Conservation (phyloP, 2,888 invertebrate species). For the Stenolophus ochropezus region DNA sequence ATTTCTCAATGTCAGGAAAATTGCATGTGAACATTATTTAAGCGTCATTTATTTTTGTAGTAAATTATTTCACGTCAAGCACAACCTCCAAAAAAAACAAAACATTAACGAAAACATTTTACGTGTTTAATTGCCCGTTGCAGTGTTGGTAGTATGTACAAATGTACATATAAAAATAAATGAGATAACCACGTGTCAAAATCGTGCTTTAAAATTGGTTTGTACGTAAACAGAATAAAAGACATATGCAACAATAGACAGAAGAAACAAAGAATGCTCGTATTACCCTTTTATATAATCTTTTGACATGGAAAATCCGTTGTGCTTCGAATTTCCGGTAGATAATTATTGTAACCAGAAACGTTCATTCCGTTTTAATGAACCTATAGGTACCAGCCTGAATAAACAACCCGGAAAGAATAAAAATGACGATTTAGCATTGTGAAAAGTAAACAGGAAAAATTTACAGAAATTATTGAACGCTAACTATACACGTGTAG, state of each 20-base stretch:
- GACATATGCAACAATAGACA: constrained; percentile 9
- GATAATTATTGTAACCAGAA: constrained; percentile 27
- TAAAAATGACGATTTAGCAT: background rate
- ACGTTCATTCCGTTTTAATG: constrained; percentile 16
- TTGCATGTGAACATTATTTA: background rate
- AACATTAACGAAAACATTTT: too few species aligned
- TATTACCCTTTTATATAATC: constrained; percentile 29
- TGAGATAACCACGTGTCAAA: constrained; percentile 47
- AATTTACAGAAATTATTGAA: too few species aligned
- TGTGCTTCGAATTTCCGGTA: constrained; percentile 27
- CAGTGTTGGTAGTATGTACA: constrained; percentile 22
- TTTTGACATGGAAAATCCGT: constrained; percentile 30
- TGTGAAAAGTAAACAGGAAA: background rate
- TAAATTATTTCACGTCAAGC: too few species aligned
- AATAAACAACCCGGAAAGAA: background rate
- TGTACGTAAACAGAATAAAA: background rate
- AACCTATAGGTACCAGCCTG: background rate
- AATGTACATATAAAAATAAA: constrained; percentile 37
- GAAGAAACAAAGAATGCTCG: constrained; percentile 31
- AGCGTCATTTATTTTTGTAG: too few species aligned
- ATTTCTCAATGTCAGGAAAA: background rate
- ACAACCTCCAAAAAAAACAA: too few species aligned
- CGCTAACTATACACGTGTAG: too few species aligned
- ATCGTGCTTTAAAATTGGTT: background rate
- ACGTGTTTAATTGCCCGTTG: constrained; percentile 30